Evolutionary conservation across 92 coral and sea anemone species (phyloP), one percentile per base, ranked within the genome.

Genomic region (Bergia sp.): DNA sequence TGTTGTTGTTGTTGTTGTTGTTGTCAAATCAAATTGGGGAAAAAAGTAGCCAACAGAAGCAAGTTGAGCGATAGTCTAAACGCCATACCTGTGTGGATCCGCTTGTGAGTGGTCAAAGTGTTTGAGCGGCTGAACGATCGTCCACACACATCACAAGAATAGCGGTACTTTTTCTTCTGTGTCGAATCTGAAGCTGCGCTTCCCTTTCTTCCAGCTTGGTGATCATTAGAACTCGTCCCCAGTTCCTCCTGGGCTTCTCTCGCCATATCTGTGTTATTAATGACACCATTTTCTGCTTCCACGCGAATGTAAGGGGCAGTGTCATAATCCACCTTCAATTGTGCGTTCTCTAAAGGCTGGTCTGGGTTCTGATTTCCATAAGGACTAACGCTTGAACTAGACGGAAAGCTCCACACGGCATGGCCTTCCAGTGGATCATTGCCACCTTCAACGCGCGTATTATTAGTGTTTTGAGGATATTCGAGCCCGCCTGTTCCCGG

Each of bases 81-180:
- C 47, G 10, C 5, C 45, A 7, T 78, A 86, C 89, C 98, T 9
- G 98, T 93, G 58, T 95, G 98, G 37, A 93, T 95, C 21, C 96
- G 90, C 74, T 94, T 95, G 86, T 95, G 98, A 3, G 95, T 93
- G 0, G 93, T 94, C 77, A 95, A 75, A 9, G 95, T 92, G 87
- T 95, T 95, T 73, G 96, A 95, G n/a, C 95, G 96, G 76, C 96
- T 94, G 85, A 95, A 95, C 45, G 98, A 92, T 40, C 92, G 91
- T 58, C 93, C 95, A 79, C 98, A 95, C 20, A 92, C 93, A 40
- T 93, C 94, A 41, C 98, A 95, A 5, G 90, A 92, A 86, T 92
- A 95, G 38, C 96, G 92, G 79, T 93, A 92, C 69, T 91, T 91
- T 73, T 90, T 93, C 65, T 80, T 91, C 38, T 67, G 3, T 3